Percentiles rank a stretch among this genome's conserved stretches.
phyloP scores from a whole-genome alignment of 2,888 invertebrate genomes.

The Eupithecia exiguata region DNA sequence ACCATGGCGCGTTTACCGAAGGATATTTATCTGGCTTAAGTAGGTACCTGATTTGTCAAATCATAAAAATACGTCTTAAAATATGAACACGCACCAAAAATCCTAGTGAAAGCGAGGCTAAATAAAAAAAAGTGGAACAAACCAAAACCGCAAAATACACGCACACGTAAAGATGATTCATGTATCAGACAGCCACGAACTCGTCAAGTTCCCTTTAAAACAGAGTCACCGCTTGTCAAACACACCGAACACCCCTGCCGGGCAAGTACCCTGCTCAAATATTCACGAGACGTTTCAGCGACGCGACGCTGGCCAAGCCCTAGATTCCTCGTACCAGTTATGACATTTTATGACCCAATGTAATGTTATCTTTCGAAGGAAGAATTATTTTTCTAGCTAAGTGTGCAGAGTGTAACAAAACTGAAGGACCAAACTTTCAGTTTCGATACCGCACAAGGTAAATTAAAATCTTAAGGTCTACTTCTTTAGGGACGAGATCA shows the following conservation, averaged over 20 bases:
- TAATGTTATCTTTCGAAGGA: constrained; percentile 10
- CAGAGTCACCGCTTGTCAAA: neutral
- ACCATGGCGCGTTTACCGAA: neutral
- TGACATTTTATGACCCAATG: constrained; percentile 5
- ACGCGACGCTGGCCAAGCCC: constrained; percentile 15
- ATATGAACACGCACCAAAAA: too few relatives aligned
- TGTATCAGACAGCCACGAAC: neutral
- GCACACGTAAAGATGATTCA: neutral
- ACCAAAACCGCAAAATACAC: neutral
- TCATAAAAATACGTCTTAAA: neutral
- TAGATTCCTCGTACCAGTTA: neutral
- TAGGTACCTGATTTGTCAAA: neutral
- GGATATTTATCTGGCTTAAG: neutral
- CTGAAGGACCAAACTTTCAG: too few relatives aligned
- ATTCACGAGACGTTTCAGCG: constrained; percentile 20
- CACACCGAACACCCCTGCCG: neutral
- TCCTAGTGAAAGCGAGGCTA: too few relatives aligned
- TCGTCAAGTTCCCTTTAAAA: neutral
- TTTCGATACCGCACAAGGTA: too few relatives aligned
- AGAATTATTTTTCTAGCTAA: neutral
- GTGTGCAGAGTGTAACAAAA: too few relatives aligned
- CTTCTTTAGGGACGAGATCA: too few relatives aligned
- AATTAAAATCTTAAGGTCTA: too few relatives aligned
- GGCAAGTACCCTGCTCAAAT: constrained; percentile 19
- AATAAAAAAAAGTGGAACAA: neutral